Conservation (phyloP, 2,113 vertebrate species). For the Neodon shergylaensis region DNA sequence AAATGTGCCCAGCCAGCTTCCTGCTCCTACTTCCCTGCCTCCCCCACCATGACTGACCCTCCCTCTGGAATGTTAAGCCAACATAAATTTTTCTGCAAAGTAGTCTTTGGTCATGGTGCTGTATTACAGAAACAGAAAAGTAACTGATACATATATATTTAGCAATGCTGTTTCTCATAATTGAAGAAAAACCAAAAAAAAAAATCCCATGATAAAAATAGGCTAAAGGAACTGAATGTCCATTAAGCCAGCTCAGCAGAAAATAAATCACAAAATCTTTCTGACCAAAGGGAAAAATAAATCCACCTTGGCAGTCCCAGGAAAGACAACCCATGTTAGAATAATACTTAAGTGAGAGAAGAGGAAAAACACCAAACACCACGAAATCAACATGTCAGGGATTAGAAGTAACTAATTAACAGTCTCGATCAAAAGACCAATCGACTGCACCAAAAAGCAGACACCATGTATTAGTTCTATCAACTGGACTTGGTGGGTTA, state of each 20-base stretch:
- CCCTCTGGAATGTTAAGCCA: neutral
- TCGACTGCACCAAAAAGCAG: neutral
- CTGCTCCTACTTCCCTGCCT: neutral
- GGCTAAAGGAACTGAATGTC: neutral
- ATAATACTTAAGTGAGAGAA: neutral
- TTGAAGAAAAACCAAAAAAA: neutral
- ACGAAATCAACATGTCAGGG: neutral
- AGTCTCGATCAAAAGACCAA: neutral
- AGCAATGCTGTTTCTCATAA: neutral
- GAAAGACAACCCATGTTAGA: neutral
- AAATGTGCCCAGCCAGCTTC: neutral
- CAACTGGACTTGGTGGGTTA: neutral
- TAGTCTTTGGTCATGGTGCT: neutral
- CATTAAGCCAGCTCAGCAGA: neutral
- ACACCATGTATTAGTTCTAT: neutral
- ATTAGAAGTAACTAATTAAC: neutral
- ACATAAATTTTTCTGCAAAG: neutral
- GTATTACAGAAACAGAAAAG: neutral
- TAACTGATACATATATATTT: neutral
- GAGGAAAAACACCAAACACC: neutral
- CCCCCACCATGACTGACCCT: neutral
- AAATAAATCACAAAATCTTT: neutral
- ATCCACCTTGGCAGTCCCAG: neutral
- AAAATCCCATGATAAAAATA: no score
- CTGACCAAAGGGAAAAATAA: neutral